Evolutionary conservation across 2,888 invertebrate genomes (phyloP).

Genomic region (Ceratothoa steindachneri): DNA sequence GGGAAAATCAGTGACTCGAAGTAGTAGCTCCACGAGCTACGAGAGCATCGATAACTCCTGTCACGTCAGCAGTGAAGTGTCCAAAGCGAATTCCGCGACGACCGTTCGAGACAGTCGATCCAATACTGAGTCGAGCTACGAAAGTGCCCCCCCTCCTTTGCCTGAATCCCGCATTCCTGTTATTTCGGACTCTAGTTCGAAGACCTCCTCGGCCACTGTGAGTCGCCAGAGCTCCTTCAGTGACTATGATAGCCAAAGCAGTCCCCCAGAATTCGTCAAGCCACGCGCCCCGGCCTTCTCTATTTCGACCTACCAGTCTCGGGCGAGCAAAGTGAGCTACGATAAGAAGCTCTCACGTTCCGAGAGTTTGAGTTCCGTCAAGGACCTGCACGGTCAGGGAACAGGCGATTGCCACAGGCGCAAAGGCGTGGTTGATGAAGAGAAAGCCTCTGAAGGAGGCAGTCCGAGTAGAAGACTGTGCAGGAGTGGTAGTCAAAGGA

Average conservation of each 20-base stretch:
- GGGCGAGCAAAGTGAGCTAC: conserved; percentile 37
- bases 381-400: conserved; percentile 15
- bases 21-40: conserved; percentile 22
- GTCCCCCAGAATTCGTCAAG: background rate
- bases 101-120: background rate
- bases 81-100: background rate
- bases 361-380: background rate
- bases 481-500: conserved; percentile 9
- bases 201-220: background rate
- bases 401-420: no score
- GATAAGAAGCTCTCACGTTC: conserved; percentile 25
- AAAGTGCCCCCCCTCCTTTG: conserved; percentile 35
- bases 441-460: background rate
- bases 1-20: background rate
- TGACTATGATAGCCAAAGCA: background rate
- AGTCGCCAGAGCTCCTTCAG: conserved; percentile 6
- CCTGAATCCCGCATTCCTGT: conserved; percentile 23
- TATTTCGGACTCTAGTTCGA: background rate
- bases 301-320: conserved; percentile 39
- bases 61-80: background rate
- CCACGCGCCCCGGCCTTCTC: conserved; percentile 21
- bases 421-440: conserved; percentile 7
- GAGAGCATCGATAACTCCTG: conserved; percentile 23
- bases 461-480: background rate
- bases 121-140: conserved; percentile 31